phyloP scores from a whole-genome alignment of 1,140 invertebrate species.

The Maconellicoccus hirsutus region DNA sequence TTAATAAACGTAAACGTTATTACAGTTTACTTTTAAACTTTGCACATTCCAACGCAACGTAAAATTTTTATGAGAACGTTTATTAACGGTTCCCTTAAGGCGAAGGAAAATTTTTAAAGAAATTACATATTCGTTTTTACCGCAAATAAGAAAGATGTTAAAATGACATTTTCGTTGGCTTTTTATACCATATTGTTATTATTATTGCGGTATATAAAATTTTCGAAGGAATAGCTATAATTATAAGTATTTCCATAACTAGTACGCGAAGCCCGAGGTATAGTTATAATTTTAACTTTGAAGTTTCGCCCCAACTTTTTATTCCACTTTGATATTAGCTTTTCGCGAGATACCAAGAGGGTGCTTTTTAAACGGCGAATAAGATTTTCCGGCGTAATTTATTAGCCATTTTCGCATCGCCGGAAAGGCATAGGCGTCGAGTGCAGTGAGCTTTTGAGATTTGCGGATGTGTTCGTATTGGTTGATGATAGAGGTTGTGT shows the following conservation, averaged over 20 bases:
- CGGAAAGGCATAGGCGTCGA: too few relatives aligned
- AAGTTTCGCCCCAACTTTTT: too few relatives aligned
- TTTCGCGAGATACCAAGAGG: too few relatives aligned
- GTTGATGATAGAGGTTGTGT: too few relatives aligned
- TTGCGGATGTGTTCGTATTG: too few relatives aligned
- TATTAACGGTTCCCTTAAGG: neutral
- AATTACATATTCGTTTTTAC: neutral
- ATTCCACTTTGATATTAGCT: too few relatives aligned
- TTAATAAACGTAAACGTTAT: conserved; percentile 9
- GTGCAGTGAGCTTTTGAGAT: too few relatives aligned
- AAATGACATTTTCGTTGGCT: neutral
- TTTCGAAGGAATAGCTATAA: neutral
- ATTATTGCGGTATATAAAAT: neutral
- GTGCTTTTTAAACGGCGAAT: too few relatives aligned
- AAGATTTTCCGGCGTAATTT: too few relatives aligned
- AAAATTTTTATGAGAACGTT: conserved; percentile 5
- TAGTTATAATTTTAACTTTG: too few relatives aligned
- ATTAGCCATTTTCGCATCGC: too few relatives aligned
- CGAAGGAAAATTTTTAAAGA: neutral
- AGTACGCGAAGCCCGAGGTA: too few relatives aligned
- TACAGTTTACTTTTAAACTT: neutral
- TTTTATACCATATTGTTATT: neutral
- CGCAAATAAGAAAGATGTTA: conserved; percentile 9
- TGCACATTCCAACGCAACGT: neutral
- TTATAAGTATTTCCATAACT: neutral